Base-by-base conservation (phyloP, 2,888 invertebrate genomes). In the Drepana falcataria region DNA sequence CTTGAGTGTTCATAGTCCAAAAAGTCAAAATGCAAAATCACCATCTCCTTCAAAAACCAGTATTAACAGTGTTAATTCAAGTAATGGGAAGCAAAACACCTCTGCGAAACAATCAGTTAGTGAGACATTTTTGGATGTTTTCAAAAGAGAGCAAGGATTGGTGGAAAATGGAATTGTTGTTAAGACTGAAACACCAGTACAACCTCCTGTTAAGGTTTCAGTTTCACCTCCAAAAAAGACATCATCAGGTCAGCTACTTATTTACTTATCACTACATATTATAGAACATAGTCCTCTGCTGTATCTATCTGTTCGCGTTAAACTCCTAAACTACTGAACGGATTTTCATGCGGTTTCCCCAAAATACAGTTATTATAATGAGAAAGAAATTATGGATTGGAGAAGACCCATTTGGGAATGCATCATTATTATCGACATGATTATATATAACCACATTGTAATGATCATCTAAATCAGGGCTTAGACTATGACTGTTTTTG, bases 81-180 rank as follows among this genome's bases (percentile, higher is more conserved):
- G 68, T 68, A 79, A 69, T 74, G 66, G 59, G 4, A 83, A 79
- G 62, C 54, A 69, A 37, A 55, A 62, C n/a, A 59, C 68, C 35
- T 58, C 69, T 41, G 63, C 65, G 48, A 83, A 82, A 58, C 70
- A 66, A 48, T 59, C 71, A 51, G 75, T 69, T 1, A 58, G 77
- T 5, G 87, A 88, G 68, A 90, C 89, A 5, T 91, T 89, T 75
- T 70, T 91, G 60, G 91, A 91, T 85, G 91, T 91, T 48, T 91
- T 89, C 62, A 90, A 90, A 60, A 81, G 90, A 69, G 91, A 90
- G 63, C 90, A 90, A 65, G 86, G 87, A 37, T 66, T 84, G 54
- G 73, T 79, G 56, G 81, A 79, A 53, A 76, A 70, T 57, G 55
- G 63, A 37, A 53, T 65, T 41, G 63, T 73, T 56, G 67, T 80